These are phyloP conservation scores for Danio aesculapii DNA, from an alignment of 2,797 vertebrate species.

Conservation along the genomic window DNA sequence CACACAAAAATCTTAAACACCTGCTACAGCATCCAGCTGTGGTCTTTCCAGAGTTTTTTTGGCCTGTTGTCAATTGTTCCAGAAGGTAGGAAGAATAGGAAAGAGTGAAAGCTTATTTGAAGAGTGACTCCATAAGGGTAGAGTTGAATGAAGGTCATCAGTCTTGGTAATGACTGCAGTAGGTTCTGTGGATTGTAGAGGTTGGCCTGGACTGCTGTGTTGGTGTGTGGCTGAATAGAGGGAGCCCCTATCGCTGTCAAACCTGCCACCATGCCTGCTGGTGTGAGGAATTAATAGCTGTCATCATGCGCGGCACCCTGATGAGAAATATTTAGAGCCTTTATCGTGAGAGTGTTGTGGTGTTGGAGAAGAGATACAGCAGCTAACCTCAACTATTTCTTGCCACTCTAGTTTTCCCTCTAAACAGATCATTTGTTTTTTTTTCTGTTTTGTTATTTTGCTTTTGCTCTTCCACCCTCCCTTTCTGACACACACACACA, in stretches of 20 bases:
- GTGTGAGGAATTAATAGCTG: constrained; percentile 64
- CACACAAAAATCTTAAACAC: background rate
- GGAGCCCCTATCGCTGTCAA: constrained; percentile 57
- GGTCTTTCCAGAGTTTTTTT: background rate
- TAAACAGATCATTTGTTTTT: background rate
- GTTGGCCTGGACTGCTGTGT: constrained; percentile 24
- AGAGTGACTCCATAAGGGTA: background rate
- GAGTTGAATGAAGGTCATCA: constrained; percentile 24
- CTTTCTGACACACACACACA: background rate
- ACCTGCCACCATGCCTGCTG: constrained; percentile 36
- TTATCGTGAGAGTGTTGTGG: constrained; percentile 68
- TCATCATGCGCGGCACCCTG: constrained; percentile 63
- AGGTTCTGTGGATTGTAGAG: constrained; percentile 18
- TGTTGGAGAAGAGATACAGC: constrained; percentile 65
- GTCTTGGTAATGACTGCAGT: background rate
- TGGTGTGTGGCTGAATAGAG: constrained; percentile 53
- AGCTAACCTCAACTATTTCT: constrained; percentile 54
- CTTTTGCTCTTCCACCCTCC: background rate
- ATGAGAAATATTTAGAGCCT: constrained; percentile 70
- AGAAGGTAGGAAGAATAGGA: constrained; percentile 9
- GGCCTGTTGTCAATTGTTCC: constrained; percentile 3
- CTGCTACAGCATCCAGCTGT: background rate
- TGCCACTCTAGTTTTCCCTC: constrained; percentile 32
- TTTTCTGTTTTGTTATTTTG: constrained; percentile 6
- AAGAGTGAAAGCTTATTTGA: constrained; percentile 30